Percentiles rank a stretch among this genome's conserved stretches.
These are phyloP conservation scores for Lepidochrysops patricia DNA, from an alignment of 2,888 invertebrate genomes.

Conservation along the genomic window DNA sequence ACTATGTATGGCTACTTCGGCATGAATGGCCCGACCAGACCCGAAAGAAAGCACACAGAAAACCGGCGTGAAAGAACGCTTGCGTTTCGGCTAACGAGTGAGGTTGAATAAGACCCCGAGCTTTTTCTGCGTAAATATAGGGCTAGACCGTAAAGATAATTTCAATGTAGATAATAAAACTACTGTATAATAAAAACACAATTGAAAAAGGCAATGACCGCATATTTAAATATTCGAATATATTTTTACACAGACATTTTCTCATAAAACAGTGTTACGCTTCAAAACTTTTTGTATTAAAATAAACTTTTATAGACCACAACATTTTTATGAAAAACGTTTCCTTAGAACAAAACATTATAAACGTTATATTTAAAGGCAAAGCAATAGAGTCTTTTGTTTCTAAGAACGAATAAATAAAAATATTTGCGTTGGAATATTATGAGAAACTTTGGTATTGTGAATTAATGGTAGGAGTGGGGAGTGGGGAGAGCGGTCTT, in stretches of 20 bases:
- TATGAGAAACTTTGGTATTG: neutral
- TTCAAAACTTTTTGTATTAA: neutral
- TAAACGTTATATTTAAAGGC: neutral
- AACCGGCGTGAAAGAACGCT: too few species aligned
- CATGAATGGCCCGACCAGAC: too few species aligned
- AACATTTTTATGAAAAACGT: neutral
- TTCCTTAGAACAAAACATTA: neutral
- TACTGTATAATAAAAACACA: too few species aligned
- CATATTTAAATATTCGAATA: too few species aligned
- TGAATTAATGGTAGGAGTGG: constrained; percentile 2
- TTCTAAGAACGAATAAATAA: neutral
- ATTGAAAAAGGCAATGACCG: too few species aligned
- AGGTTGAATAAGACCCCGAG: too few species aligned
- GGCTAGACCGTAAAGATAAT: too few species aligned
- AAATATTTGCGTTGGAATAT: neutral
- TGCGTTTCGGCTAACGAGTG: too few species aligned
- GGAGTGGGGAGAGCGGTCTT: neutral
- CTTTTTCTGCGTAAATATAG: too few species aligned
- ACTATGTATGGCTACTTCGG: too few species aligned
- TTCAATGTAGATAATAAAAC: too few species aligned
- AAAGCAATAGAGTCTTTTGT: neutral
- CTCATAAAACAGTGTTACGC: neutral
- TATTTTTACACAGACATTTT: neutral
- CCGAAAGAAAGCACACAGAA: too few species aligned
- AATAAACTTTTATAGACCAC: neutral